phyloP scores from a whole-genome alignment of 2,888 invertebrate species.

The Apotomis capreana region DNA sequence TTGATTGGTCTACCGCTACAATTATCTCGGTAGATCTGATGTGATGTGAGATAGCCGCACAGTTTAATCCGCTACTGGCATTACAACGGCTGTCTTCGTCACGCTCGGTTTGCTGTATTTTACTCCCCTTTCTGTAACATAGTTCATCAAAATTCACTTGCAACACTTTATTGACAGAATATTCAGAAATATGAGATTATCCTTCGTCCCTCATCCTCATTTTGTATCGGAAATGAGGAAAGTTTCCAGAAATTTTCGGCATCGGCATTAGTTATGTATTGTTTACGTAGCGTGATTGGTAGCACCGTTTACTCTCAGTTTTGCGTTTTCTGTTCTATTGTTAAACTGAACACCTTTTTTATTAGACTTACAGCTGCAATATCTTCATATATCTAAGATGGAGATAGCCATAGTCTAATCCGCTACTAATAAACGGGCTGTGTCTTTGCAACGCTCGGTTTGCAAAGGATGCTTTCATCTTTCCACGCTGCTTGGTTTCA shows the following conservation, averaged over 20 bases:
- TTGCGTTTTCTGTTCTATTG: neutral
- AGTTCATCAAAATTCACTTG: no score
- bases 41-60: constrained; percentile 40
- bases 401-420: constrained; percentile 44
- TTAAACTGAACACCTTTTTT: neutral
- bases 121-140: no score
- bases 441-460: constrained; percentile 33
- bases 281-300: no score
- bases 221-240: no score
- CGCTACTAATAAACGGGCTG: constrained; percentile 47
- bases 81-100: constrained; percentile 41
- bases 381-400: constrained; percentile 40
- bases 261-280: no score
- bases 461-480: constrained; percentile 32
- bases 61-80: constrained; percentile 45
- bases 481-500: constrained; percentile 21
- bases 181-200: no score
- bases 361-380: constrained; percentile 25
- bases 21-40: constrained; percentile 42
- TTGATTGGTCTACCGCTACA: constrained; percentile 19
- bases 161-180: no score
- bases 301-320: no score
- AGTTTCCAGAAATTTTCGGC: no score
- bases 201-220: no score
- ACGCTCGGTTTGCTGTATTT: constrained; percentile 30